Evolutionary conservation across 2,888 invertebrate genomes (phyloP).

Genomic region (Parnassius smintheus): DNA sequence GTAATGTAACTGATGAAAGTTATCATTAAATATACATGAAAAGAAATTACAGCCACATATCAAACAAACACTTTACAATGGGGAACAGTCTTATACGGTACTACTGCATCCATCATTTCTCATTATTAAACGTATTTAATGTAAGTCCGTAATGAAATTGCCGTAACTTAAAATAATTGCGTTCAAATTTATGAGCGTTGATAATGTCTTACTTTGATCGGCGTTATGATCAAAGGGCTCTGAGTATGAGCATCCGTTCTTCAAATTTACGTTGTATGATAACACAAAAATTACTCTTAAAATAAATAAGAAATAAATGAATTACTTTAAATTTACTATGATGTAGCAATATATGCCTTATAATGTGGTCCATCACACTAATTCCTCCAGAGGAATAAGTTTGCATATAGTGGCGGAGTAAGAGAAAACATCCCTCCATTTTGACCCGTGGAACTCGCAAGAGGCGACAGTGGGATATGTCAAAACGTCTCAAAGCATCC

Average conservation of each 20-base stretch:
- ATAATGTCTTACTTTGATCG: slow-evolving; percentile 61
- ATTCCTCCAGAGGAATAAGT: no score
- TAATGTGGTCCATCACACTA: no score
- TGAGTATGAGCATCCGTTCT: slow-evolving; percentile 37
- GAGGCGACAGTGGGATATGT: no score
- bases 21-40: slow-evolving; percentile 15
- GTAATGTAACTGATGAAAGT: slow-evolving; percentile 9
- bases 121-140: slow-evolving; percentile 25
- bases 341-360: slow-evolving; percentile 4
- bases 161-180: slow-evolving; percentile 52
- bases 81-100: slow-evolving; percentile 9
- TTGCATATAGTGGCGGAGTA: no score
- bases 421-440: no score
- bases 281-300: slow-evolving; percentile 20
- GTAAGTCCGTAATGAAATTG: slow-evolving; percentile 26
- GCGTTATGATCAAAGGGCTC: slow-evolving; percentile 37
- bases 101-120: slow-evolving; percentile 16
- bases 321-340: not conserved
- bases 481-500: no score
- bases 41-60: slow-evolving; percentile 12
- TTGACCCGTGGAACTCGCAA: no score
- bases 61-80: slow-evolving; percentile 24
- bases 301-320: not conserved
- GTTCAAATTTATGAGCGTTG: slow-evolving; percentile 60
- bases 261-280: slow-evolving; percentile 9